These are phyloP conservation scores for Mesembrinibis cayennensis DNA, from an alignment of 2,113 vertebrate genomes.

Conservation along the genomic window DNA sequence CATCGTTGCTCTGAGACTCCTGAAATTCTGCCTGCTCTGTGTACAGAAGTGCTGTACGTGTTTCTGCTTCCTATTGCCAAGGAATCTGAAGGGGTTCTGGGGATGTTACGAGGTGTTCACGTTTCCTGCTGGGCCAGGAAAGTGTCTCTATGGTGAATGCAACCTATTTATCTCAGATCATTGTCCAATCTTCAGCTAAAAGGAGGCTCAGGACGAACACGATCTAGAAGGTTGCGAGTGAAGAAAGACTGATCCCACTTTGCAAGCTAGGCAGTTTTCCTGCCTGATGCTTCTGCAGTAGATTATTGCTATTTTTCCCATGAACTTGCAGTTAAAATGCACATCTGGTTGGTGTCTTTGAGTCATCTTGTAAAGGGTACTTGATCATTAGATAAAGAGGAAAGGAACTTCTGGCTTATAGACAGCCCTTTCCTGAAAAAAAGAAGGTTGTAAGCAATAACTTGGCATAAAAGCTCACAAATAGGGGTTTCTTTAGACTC, in stretches of 20 bases:
- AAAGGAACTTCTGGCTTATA: slow-evolving; percentile 1
- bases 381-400: neutral
- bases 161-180: neutral
- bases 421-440: neutral
- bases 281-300: neutral
- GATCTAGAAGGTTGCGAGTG: neutral
- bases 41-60: neutral
- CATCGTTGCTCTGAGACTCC: neutral
- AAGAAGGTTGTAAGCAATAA: neutral
- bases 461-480: neutral
- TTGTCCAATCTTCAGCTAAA: neutral
- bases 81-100: neutral
- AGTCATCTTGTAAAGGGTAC: neutral
- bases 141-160: neutral
- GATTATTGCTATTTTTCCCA: neutral
- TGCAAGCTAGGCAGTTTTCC: neutral
- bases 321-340: neutral
- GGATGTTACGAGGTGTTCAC: neutral
- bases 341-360: neutral
- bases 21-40: neutral
- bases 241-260: neutral
- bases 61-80: neutral
- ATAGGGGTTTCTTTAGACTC: neutral
- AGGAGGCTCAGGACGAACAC: neutral
- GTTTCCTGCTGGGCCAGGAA: neutral